phyloP scores from a whole-genome alignment of 2,888 invertebrate species.

The Latrodectus hesperus region DNA sequence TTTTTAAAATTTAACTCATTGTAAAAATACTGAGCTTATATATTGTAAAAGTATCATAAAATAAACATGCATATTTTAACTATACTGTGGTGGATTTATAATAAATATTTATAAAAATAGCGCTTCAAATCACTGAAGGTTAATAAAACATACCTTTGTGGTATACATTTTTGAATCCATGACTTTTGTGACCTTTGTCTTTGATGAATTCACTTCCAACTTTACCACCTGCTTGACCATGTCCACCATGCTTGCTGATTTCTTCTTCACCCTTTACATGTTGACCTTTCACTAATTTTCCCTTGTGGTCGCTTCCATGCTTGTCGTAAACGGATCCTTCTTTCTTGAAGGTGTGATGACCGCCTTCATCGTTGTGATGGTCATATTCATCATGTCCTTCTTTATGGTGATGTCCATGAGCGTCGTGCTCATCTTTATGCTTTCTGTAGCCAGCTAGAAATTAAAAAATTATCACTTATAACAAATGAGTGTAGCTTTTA shows the following conservation, averaged over 20 bases:
- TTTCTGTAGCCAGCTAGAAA: conserved; percentile 41
- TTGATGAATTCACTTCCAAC: conserved; percentile 49
- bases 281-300: conserved; percentile 40
- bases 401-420: conserved; percentile 52
- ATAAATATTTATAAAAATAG: no score
- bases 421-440: conserved; percentile 36
- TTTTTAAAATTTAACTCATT: no score
- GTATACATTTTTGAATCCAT: conserved; percentile 69
- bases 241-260: conserved; percentile 44
- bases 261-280: conserved; percentile 37
- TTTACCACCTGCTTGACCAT: conserved; percentile 60
- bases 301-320: conserved; percentile 55
- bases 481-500: no score
- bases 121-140: no score
- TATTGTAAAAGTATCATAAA: no score
- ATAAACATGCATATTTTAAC: no score
- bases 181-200: conserved; percentile 67
- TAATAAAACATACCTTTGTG: conserved; percentile 52
- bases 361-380: conserved; percentile 46
- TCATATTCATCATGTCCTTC: conserved; percentile 51
- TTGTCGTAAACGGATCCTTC: conserved; percentile 55
- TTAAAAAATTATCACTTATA: neutral
- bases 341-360: conserved; percentile 48
- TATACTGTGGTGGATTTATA: no score
- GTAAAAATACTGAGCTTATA: no score